A percentile compares a stretch with the other conserved stretches of the same genome.
Evolutionary conservation across 1,140 invertebrate species (phyloP).

Genomic region (Drosophila albomicans): DNA sequence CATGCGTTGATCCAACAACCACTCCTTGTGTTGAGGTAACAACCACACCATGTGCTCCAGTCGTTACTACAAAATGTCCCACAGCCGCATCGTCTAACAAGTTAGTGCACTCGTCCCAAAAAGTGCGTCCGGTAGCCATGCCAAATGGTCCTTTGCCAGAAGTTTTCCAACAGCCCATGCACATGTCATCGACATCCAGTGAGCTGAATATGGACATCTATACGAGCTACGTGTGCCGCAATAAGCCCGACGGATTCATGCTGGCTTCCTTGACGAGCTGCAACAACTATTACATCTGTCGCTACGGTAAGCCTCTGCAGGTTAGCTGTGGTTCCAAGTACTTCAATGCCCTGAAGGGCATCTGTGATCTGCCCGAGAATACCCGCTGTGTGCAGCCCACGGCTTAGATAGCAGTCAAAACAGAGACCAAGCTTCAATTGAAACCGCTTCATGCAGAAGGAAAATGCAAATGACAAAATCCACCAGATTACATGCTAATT

Average conservation of each 20-base stretch:
- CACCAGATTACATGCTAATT: slow-evolving; percentile 16
- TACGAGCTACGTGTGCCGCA: slow-evolving; percentile 65
- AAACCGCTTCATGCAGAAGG: neutral
- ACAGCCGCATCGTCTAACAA: neutral
- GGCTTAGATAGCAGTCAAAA: slow-evolving; percentile 24
- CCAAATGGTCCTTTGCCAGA: slow-evolving; percentile 28
- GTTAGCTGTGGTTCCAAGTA: slow-evolving; percentile 72
- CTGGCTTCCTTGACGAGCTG: slow-evolving; percentile 73
- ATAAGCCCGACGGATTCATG: slow-evolving; percentile 77
- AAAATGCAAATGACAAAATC: slow-evolving; percentile 6
- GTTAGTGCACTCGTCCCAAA: slow-evolving; percentile 27
- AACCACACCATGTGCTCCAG: slow-evolving; percentile 14
- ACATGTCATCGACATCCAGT: slow-evolving; percentile 19
- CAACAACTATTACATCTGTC: slow-evolving; percentile 78
- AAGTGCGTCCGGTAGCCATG: slow-evolving; percentile 31
- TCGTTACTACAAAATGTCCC: slow-evolving; percentile 33
- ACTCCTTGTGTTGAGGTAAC: neutral
- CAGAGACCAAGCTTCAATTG: neutral
- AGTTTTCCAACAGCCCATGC: neutral
- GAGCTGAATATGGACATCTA: slow-evolving; percentile 57
- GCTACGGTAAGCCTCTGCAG: slow-evolving; percentile 60
- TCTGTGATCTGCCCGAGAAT: slow-evolving; percentile 78
- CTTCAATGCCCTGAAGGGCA: slow-evolving; percentile 75
- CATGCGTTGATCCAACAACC: neutral
- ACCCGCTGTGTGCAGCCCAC: slow-evolving; percentile 70